Percentiles rank a stretch among this genome's conserved stretches.
phyloP scores from a whole-genome alignment of 2,888 invertebrate species.

The Ochropleura plecta region DNA sequence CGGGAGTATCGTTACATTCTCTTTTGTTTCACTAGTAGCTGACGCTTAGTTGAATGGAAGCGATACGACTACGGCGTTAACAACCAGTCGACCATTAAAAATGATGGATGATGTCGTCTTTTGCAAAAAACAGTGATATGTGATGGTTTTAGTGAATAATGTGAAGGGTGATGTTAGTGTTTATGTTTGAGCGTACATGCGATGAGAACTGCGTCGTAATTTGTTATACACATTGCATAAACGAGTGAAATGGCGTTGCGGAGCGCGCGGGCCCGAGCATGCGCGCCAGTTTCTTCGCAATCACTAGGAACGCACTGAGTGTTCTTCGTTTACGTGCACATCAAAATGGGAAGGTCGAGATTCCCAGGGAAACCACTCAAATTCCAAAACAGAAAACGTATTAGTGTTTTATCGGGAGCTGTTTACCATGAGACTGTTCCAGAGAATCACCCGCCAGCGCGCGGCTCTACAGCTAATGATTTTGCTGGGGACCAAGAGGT shows the following conservation, averaged over 20 bases:
- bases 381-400: slow-evolving; percentile 96
- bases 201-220: slow-evolving; percentile 89
- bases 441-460: slow-evolving; percentile 86
- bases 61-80: slow-evolving; percentile 86
- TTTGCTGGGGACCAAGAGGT: slow-evolving; percentile 89
- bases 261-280: slow-evolving; percentile 90
- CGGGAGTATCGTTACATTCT: slow-evolving; percentile 85
- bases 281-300: slow-evolving; percentile 89
- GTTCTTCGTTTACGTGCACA: slow-evolving; percentile 90
- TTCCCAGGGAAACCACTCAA: slow-evolving; percentile 97
- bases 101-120: slow-evolving; percentile 88
- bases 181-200: slow-evolving; percentile 83
- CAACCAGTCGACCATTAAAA: slow-evolving; percentile 88
- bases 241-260: slow-evolving; percentile 90
- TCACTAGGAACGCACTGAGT: slow-evolving; percentile 89
- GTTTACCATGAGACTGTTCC: slow-evolving; percentile 88
- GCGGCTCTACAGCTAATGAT: slow-evolving; percentile 85
- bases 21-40: slow-evolving; percentile 88
- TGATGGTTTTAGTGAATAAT: slow-evolving; percentile 86
- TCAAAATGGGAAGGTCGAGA: slow-evolving; percentile 95
- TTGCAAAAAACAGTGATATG: slow-evolving; percentile 88
- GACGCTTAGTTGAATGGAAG: slow-evolving; percentile 89
- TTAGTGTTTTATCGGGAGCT: slow-evolving; percentile 94
- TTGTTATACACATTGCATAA: slow-evolving; percentile 89
- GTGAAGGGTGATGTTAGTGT: slow-evolving; percentile 86